phyloP scores from a whole-genome alignment of 2,797 vertebrate genomes.

The Mionectes olivaceus region DNA sequence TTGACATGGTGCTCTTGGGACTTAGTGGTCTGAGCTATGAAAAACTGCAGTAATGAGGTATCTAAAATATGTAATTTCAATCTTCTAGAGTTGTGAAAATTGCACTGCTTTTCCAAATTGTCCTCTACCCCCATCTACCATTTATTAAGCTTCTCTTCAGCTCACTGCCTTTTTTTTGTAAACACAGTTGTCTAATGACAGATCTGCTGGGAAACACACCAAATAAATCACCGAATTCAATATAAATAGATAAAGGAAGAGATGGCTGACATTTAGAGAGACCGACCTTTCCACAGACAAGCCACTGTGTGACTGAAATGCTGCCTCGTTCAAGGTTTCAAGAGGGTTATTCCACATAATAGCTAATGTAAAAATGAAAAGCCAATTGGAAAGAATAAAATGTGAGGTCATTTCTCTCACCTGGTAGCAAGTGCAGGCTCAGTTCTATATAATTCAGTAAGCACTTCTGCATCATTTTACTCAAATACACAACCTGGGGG shows the following conservation, averaged over 20 bases:
- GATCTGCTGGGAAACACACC: not conserved
- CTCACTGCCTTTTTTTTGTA: not conserved
- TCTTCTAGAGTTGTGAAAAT: not conserved
- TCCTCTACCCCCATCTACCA: not conserved
- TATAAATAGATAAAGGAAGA: not conserved
- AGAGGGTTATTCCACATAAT: not conserved
- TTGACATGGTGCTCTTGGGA: not conserved
- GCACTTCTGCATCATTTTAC: not conserved
- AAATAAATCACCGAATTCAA: not conserved
- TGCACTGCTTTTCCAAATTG: not conserved
- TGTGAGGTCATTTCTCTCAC: not conserved
- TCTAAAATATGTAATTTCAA: not conserved
- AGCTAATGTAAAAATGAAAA: conserved; percentile 11
- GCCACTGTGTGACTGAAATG: not conserved
- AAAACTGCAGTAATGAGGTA: not conserved
- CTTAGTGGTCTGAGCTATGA: not conserved
- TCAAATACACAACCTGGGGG: not conserved
- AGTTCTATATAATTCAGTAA: not conserved
- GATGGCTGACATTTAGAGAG: conserved; percentile 41
- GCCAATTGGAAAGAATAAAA: not conserved
- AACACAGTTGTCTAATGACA: not conserved
- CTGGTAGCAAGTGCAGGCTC: not conserved
- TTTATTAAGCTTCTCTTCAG: not conserved
- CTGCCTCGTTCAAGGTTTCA: not conserved
- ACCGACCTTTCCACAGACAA: conserved; percentile 20